Conservation (phyloP, 2,888 invertebrate genomes). For the Sesamia inferens region DNA sequence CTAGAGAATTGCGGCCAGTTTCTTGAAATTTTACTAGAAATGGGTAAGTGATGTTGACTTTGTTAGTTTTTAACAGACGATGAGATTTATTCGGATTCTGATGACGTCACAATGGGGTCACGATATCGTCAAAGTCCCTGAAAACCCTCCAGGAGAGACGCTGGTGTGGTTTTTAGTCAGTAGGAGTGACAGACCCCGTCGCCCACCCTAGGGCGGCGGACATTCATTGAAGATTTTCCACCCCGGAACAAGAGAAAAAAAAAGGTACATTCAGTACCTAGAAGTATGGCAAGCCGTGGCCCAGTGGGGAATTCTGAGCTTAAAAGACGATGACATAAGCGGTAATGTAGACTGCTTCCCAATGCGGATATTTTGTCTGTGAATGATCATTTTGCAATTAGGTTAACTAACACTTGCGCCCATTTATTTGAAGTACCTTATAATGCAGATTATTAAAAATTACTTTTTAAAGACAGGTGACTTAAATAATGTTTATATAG, state of each 20-base stretch:
- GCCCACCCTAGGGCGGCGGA: too few species aligned
- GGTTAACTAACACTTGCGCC: neutral
- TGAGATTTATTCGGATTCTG: neutral
- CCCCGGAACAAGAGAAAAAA: too few species aligned
- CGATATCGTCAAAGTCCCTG: neutral
- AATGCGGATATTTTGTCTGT: neutral
- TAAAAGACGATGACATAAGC: neutral
- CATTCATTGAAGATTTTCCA: too few species aligned
- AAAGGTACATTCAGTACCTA: too few species aligned
- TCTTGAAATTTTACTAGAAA: neutral
- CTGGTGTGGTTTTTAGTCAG: too few species aligned
- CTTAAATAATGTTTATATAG: too few species aligned
- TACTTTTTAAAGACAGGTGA: too few species aligned
- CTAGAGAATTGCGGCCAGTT: too few species aligned
- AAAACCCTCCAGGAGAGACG: too few species aligned
- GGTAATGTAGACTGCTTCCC: neutral
- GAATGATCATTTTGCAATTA: neutral
- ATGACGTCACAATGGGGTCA: neutral
- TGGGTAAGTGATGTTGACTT: neutral
- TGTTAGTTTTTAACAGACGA: neutral
- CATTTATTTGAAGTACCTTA: neutral
- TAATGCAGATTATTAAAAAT: neutral
- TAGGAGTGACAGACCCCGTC: too few species aligned
- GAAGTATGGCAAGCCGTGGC: too few species aligned
- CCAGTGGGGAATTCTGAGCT: too few species aligned